Evolutionary conservation across 2,888 invertebrate genomes (phyloP).

Genomic region (Orchesella flavescens): DNA sequence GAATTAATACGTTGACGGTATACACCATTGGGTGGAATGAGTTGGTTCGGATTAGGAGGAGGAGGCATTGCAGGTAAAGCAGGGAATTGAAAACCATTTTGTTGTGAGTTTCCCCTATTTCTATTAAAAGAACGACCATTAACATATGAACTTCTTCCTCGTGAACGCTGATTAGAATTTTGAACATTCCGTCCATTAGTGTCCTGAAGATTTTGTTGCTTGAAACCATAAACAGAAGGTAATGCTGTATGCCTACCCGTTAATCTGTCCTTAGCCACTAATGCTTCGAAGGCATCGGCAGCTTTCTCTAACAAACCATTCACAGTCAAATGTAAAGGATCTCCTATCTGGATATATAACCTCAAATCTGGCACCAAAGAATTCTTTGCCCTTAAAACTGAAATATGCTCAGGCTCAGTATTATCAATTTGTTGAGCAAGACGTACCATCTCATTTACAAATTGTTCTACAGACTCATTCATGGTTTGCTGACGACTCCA

Average conservation of each 20-base stretch:
- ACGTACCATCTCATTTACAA: conserved; percentile 30
- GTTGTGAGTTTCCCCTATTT: too few relatives aligned
- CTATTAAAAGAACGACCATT: background rate
- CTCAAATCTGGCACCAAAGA: conserved; percentile 6
- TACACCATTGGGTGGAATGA: too few relatives aligned
- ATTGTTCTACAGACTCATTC: conserved; percentile 16
- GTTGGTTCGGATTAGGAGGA: too few relatives aligned
- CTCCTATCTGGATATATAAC: background rate
- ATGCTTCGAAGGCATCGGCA: background rate
- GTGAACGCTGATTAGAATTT: too few relatives aligned
- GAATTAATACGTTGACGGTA: too few relatives aligned
- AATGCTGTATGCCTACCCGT: background rate
- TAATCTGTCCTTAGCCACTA: background rate
- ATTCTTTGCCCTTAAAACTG: conserved; percentile 1
- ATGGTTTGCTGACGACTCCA: background rate
- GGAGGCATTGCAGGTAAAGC: too few relatives aligned
- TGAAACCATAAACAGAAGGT: background rate
- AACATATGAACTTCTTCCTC: background rate
- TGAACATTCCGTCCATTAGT: too few relatives aligned
- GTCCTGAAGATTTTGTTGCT: too few relatives aligned
- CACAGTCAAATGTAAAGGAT: background rate
- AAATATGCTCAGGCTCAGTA: conserved; percentile 1
- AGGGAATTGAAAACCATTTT: too few relatives aligned
- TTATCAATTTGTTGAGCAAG: conserved; percentile 9
- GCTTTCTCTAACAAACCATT: conserved; percentile 3